Evolutionary conservation across 2,888 invertebrate genomes (phyloP).

Genomic region (Andrena bucephala): DNA sequence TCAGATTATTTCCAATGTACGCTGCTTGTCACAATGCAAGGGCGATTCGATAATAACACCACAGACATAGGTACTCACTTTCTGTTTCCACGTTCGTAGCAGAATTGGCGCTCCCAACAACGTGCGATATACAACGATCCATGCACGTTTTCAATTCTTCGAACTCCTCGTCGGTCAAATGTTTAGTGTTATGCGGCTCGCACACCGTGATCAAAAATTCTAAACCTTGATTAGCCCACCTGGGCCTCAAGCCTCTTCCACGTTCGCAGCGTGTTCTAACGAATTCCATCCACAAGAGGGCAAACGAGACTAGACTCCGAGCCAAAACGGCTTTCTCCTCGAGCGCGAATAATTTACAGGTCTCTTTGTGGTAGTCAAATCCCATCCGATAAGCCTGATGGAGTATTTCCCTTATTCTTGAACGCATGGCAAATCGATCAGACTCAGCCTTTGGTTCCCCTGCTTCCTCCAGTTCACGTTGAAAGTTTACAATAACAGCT

Average conservation of each 20-base stretch:
- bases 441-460: slow-evolving; percentile 86
- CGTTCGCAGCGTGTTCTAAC: slow-evolving; percentile 93
- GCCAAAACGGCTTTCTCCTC: slow-evolving; percentile 86
- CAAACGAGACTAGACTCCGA: slow-evolving; percentile 89
- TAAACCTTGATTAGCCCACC: slow-evolving; percentile 96
- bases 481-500: slow-evolving; percentile 87
- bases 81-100: slow-evolving; percentile 68
- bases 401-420: slow-evolving; percentile 90
- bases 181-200: slow-evolving; percentile 93
- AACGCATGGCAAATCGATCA: slow-evolving; percentile 88
- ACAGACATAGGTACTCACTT: slow-evolving; percentile 43
- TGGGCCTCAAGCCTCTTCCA: slow-evolving; percentile 91
- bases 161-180: slow-evolving; percentile 92
- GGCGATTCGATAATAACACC: not conserved
- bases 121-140: slow-evolving; percentile 95
- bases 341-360: slow-evolving; percentile 88
- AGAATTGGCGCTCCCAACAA: slow-evolving; percentile 89
- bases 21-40: not conserved
- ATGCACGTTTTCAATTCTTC: slow-evolving; percentile 91
- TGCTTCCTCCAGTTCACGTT: slow-evolving; percentile 86
- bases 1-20: slow-evolving; percentile 3
- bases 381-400: slow-evolving; percentile 96
- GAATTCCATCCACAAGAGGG: slow-evolving; percentile 95
- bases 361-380: slow-evolving; percentile 93
- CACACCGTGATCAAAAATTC: slow-evolving; percentile 95